phyloP scores from a whole-genome alignment of 2,113 vertebrate genomes.

The Microcebus murinus region DNA sequence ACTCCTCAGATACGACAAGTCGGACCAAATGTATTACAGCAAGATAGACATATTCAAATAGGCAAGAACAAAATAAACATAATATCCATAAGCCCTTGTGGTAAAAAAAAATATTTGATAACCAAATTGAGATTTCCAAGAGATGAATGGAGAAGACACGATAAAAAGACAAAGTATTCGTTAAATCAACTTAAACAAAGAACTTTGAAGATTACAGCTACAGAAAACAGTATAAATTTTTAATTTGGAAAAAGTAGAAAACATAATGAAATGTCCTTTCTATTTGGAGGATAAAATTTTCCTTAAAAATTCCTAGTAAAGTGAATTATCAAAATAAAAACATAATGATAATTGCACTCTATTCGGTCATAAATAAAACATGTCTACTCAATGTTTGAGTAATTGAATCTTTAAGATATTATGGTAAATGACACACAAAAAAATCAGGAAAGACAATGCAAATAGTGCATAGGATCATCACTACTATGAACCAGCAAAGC shows the following conservation, averaged over 20 bases:
- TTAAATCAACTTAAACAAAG: constrained; percentile 20
- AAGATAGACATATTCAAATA: not conserved
- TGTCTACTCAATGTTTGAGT: not conserved
- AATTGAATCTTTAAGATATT: not conserved
- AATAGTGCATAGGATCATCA: not conserved
- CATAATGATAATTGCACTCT: not conserved
- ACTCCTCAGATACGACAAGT: not conserved
- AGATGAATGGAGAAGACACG: not conserved
- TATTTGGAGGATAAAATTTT: not conserved
- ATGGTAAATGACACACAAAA: not conserved
- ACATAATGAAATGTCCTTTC: constrained; percentile 17
- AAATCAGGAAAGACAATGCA: not conserved
- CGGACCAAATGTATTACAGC: not conserved
- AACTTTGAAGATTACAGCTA: not conserved
- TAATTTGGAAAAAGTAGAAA: constrained; percentile 26
- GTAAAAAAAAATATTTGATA: not conserved
- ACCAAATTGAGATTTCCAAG: not conserved
- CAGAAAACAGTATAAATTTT: not conserved
- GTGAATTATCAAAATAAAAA: constrained; percentile 35
- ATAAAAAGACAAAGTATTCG: not conserved
- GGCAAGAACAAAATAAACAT: not conserved
- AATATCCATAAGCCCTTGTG: not conserved
- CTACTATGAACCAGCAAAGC: not conserved
- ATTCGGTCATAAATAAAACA: not conserved
- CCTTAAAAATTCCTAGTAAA: constrained; percentile 14